Evolutionary conservation across 2,888 invertebrate species (phyloP).

Genomic region (Crocallis elinguaria): DNA sequence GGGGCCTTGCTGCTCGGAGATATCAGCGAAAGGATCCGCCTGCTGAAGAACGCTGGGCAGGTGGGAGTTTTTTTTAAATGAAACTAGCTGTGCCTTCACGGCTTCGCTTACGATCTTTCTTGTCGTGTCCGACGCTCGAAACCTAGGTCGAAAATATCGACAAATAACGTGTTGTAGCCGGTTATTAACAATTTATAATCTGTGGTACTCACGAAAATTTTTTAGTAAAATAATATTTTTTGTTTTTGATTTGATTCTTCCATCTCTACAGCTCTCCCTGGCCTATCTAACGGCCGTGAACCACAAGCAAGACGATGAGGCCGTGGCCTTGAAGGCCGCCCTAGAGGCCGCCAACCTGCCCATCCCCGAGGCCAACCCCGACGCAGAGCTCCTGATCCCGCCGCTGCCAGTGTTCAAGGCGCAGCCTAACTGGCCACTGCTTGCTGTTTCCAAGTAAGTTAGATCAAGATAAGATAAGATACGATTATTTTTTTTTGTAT

Average conservation of each 20-base stretch:
- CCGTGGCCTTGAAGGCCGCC: constrained; percentile 87
- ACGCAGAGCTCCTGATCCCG: constrained; percentile 92
- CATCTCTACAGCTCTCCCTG: constrained; percentile 86
- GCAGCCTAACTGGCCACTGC: constrained; percentile 98
- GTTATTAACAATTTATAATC: too few relatives aligned
- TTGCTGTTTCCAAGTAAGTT: constrained; percentile 91
- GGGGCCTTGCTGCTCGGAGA: constrained; percentile 97
- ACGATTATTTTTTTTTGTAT: too few relatives aligned
- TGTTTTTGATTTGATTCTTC: background rate
- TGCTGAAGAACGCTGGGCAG: constrained; percentile 89
- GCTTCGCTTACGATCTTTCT: too few relatives aligned
- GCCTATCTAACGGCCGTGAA: constrained; percentile 98
- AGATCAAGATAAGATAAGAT: background rate
- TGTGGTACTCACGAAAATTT: too few relatives aligned
- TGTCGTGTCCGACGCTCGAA: too few relatives aligned
- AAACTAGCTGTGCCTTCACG: too few relatives aligned
- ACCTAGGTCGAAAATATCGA: too few relatives aligned
- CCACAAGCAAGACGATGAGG: constrained; percentile 93
- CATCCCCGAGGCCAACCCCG: constrained; percentile 89
- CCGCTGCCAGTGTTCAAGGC: constrained; percentile 95
- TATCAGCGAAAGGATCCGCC: constrained; percentile 93
- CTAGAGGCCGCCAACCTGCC: constrained; percentile 87
- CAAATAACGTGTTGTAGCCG: too few relatives aligned
- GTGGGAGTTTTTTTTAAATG: constrained; percentile 45
- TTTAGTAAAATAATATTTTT: too few relatives aligned